Evolutionary conservation across 2,113 vertebrate genomes (phyloP).

Genomic region (Tachuris rubrigastra): DNA sequence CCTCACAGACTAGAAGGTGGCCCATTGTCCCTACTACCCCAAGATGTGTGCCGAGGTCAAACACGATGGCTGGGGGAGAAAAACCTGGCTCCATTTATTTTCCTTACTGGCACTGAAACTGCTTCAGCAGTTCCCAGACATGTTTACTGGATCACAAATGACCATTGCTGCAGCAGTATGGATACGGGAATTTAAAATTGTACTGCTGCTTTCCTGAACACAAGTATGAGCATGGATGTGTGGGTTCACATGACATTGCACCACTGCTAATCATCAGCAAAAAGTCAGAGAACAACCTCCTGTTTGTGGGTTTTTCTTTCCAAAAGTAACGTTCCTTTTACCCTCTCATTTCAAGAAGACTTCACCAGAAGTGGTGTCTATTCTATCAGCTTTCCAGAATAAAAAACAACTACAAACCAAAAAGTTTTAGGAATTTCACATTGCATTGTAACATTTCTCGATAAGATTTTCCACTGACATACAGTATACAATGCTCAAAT

Average conservation of each 20-base stretch:
- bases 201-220: not conserved
- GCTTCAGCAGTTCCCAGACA: not conserved
- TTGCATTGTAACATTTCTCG: not conserved
- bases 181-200: not conserved
- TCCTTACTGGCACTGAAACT: not conserved
- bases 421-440: not conserved
- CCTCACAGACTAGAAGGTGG: not conserved
- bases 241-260: not conserved
- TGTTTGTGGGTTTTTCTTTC: not conserved
- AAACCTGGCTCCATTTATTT: not conserved
- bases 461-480: not conserved
- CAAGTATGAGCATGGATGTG: not conserved
- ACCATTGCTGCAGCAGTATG: not conserved
- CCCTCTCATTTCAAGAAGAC: not conserved
- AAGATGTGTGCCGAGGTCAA: not conserved
- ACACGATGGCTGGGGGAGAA: fast-evolving
- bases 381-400: not conserved
- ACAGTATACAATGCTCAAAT: not conserved
- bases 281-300: not conserved
- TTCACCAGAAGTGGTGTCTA: fast-evolving
- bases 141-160: not conserved
- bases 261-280: not conserved
- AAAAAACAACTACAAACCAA: not conserved
- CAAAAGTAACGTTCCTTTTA: not conserved
- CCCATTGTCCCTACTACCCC: not conserved